phyloP scores from a whole-genome alignment of 2,797 vertebrate species.

The Vultur gryphus region DNA sequence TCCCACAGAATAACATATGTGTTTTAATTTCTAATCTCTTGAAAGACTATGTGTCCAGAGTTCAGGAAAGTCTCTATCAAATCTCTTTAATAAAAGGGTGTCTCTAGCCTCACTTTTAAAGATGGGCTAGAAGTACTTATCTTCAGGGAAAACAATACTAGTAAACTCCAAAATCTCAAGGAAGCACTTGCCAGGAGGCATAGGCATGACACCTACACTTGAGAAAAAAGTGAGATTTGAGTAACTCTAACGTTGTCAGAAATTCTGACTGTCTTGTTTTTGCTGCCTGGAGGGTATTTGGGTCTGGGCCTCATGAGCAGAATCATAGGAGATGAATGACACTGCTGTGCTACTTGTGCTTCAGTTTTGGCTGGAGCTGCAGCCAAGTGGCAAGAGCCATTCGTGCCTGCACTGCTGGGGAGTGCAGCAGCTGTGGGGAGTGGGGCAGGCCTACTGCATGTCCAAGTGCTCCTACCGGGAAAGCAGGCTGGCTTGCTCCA shows the following conservation, averaged over 20 bases:
- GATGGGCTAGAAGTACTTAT: background rate
- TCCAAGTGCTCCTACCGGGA: background rate
- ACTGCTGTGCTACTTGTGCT: background rate
- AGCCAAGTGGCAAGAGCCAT: background rate
- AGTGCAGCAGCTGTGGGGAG: background rate
- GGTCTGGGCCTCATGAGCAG: background rate
- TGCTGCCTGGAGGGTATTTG: background rate
- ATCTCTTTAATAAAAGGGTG: background rate
- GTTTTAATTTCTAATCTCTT: background rate
- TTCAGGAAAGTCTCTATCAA: background rate
- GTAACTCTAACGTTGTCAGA: background rate
- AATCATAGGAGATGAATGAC: background rate
- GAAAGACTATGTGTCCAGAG: background rate
- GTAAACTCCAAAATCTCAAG: background rate
- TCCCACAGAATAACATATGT: background rate
- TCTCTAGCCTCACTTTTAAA: background rate
- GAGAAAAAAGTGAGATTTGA: background rate
- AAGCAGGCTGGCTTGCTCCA: background rate
- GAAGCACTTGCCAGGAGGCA: background rate
- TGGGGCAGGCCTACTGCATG: background rate
- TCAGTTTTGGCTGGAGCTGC: background rate
- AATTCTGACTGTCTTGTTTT: background rate
- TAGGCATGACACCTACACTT: background rate
- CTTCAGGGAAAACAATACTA: background rate
- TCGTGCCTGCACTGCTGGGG: accelerated